Base-by-base conservation (phyloP, 2,113 vertebrate genomes). In the Eublepharis macularius region DNA sequence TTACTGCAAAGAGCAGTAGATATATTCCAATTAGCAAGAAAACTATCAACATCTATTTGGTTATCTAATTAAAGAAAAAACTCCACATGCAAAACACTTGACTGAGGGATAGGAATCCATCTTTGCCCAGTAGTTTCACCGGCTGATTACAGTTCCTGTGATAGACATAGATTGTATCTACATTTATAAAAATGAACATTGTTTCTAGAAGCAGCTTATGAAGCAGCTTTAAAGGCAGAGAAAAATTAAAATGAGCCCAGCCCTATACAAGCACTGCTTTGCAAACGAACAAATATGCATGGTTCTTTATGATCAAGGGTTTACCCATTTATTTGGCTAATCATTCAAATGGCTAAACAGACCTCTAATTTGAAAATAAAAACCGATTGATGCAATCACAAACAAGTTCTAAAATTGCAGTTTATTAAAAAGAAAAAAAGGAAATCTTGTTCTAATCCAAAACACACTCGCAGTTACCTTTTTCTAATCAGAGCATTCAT, bases 401-500 rank as follows among this genome's bases (percentile, higher is more conserved):
- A 97, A 95, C 96, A 95, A 97, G 94, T 97, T 97, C 95, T 96
- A 95, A 97, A 97, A 97, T 96, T 96, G 96, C 94, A 95, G 95
- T 97, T 96, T 97, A 97, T 95, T 85, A 85, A 85, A 96, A 97
- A 96, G 94, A 93, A 96, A 96, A 95, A 96, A 92, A 89, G 95
- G 94, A 97, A 97, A 97, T 96, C 96, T 97, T 94, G 95, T 97
- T 96, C 95, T 89, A 96, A 97, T 96, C 97, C 96, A 97, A 97
- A 97, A 97, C 96, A 97, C 95, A 96, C 95, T 96, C 95, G 91
- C 94, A 96, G 96, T 96, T 97, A 97, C 96, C 97, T 97, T 96
- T 97, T 96, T 96, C 96, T 97, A 97, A 97, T 97, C 97, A 97
- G 96, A 97, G 96, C 95, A 96, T 97, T 97, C 96, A 97, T 97